These are phyloP conservation scores for Chelidonichthys spinosus DNA, from an alignment of 2,797 vertebrate species.

Conservation along the genomic window DNA sequence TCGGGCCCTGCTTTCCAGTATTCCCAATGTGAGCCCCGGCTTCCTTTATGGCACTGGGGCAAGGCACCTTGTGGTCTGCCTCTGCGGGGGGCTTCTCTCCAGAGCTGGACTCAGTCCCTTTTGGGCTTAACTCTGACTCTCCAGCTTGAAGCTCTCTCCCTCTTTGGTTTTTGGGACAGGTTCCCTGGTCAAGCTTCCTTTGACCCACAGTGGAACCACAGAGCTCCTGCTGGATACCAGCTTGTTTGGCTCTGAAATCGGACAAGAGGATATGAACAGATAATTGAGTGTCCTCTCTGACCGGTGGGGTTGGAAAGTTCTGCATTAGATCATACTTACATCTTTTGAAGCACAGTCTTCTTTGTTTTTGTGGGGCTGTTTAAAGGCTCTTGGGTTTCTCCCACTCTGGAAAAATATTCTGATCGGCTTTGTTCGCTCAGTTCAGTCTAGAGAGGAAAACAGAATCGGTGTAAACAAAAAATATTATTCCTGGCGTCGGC, in stretches of 20 bases:
- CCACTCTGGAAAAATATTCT: conserved; percentile 83
- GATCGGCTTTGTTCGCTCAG: conserved; percentile 81
- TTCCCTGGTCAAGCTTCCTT: conserved; percentile 46
- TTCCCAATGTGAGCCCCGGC: conserved; percentile 25
- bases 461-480: conserved; percentile 76
- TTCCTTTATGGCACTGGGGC: conserved; percentile 24
- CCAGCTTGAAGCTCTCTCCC: conserved; percentile 8
- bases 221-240: conserved; percentile 52
- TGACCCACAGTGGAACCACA: conserved; percentile 28
- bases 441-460: conserved; percentile 80
- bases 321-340: conserved; percentile 81
- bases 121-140: conserved; percentile 64
- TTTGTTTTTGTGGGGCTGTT: conserved; percentile 80
- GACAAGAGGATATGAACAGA: conserved; percentile 61
- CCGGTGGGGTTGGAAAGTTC: conserved; percentile 71
- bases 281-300: conserved; percentile 66
- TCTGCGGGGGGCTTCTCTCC: conserved; percentile 26
- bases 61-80: conserved; percentile 31
- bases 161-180: conserved; percentile 35
- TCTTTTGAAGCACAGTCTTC: conserved; percentile 83
- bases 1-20: conserved; percentile 28
- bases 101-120: conserved; percentile 27
- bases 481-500: conserved; percentile 72
- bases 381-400: conserved; percentile 80
- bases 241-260: conserved; percentile 79